phyloP scores from a whole-genome alignment of 2,797 vertebrate species.

The Rhinichthys osculus region DNA sequence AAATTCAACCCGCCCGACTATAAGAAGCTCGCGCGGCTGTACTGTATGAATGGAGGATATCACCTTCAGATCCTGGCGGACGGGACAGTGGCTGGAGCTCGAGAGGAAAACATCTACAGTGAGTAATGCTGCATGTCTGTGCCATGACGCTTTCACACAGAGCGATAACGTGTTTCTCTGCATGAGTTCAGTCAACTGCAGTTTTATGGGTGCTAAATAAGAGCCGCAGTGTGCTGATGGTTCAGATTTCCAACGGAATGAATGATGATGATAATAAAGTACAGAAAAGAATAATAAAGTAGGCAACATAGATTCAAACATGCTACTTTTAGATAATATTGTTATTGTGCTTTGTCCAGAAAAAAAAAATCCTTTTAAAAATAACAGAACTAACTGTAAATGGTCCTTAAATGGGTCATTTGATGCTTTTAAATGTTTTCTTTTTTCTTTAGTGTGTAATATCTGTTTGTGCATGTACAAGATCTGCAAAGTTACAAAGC shows the following conservation, averaged over 20 bases:
- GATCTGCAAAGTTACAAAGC: too few relatives aligned
- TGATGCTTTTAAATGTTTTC: too few relatives aligned
- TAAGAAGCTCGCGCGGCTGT: conserved; percentile 86
- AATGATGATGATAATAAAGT: background rate
- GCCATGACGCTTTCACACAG: background rate
- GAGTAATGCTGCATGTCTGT: conserved; percentile 60
- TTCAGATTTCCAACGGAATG: background rate
- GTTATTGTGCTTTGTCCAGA: too few relatives aligned
- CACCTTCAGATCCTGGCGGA: conserved; percentile 90
- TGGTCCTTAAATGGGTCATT: too few relatives aligned
- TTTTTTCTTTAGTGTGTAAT: too few relatives aligned
- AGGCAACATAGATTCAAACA: background rate
- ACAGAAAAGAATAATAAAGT: background rate
- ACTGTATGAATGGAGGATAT: conserved; percentile 93
- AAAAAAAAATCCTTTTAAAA: too few relatives aligned
- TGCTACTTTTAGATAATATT: background rate
- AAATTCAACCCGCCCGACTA: conserved; percentile 76
- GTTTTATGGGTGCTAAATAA: background rate
- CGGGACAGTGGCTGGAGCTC: conserved; percentile 86
- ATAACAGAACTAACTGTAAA: too few relatives aligned
- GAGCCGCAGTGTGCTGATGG: background rate
- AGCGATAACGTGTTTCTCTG: background rate
- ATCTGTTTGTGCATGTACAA: too few relatives aligned
- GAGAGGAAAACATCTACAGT: conserved; percentile 85
- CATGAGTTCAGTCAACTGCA: background rate